Evolutionary conservation across 2,113 vertebrate genomes (phyloP).

Genomic region (Circaetus gallicus): DNA sequence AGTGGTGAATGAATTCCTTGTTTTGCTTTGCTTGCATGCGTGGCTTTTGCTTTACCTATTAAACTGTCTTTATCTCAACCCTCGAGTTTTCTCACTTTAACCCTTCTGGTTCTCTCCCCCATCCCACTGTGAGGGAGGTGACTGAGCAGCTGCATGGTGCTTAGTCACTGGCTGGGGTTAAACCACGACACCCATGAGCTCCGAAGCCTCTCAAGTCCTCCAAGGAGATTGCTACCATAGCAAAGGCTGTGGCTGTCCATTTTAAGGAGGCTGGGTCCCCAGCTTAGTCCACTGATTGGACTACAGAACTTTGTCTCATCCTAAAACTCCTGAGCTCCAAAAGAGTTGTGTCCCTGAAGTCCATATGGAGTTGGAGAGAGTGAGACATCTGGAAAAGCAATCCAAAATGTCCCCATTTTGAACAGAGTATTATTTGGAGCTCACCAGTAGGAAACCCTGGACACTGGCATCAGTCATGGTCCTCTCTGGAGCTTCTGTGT

Average conservation of each 20-base stretch:
- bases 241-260: background rate
- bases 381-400: background rate
- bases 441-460: background rate
- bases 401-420: background rate
- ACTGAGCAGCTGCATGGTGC: too few species aligned
- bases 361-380: background rate
- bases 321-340: background rate
- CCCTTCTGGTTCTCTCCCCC: too few species aligned
- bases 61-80: too few species aligned
- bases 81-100: too few species aligned
- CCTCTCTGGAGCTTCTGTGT: background rate
- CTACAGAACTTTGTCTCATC: background rate
- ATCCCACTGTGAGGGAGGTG: too few species aligned
- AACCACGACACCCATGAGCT: background rate
- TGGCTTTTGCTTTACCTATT: too few species aligned
- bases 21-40: accelerated
- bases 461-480: background rate
- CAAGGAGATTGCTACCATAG: background rate
- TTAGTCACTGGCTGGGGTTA: too few species aligned
- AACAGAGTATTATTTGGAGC: background rate
- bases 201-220: background rate
- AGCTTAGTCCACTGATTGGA: background rate
- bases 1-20: too few species aligned
- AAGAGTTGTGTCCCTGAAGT: background rate
- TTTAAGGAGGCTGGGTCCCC: background rate